Base-by-base conservation (phyloP, 2,797 vertebrate genomes). In the Cryptoblepharus egeriae region DNA sequence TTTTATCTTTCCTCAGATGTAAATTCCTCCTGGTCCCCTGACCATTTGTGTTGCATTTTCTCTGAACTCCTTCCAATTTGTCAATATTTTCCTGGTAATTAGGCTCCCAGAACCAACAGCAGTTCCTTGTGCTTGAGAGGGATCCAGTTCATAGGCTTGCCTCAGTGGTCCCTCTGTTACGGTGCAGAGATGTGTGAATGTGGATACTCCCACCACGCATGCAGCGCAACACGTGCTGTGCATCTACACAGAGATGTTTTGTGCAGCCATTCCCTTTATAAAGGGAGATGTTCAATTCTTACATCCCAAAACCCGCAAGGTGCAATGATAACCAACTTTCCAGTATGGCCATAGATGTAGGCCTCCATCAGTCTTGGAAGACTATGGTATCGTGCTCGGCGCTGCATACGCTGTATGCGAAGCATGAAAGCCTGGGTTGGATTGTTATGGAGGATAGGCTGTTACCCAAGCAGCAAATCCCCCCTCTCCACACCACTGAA, bases 21-120 rank as follows among this genome's bases (percentile, higher is more conserved):
- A 92, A 92, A 93, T 91, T 92, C 77, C 16, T 85, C 73, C 84
- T 68, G 71, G 70, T 91, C 80, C 89, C 89, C 78, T 90, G 89
- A 81, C 75, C 88, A 90, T 89, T 90, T 91, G 85, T 88, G 83
- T 86, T 91, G 88, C 82, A 88, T 71, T 74, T 87, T 90, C 88
- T 91, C 88, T 91, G 89, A 91, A 90, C 83, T 85, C 80, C 73
- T 37, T 85, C 87, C 92, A 89, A 91, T 91, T 92, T 91, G 85
- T 91, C 92, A 92, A 90, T 93, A 92, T 92, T 85, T 76, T 91
- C 89, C 85, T 87, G 42, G 81, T 88, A 92, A 93, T 93, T 92
- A 93, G 80, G 75, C 85, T 88, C 82, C 79, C 0, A 0, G 52
- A 88, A 82, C 82, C 80, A 85, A 89, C 80, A 75, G 69, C 72